phyloP scores from a whole-genome alignment of 2,888 invertebrate genomes.

The Polymixis flavicincta region DNA sequence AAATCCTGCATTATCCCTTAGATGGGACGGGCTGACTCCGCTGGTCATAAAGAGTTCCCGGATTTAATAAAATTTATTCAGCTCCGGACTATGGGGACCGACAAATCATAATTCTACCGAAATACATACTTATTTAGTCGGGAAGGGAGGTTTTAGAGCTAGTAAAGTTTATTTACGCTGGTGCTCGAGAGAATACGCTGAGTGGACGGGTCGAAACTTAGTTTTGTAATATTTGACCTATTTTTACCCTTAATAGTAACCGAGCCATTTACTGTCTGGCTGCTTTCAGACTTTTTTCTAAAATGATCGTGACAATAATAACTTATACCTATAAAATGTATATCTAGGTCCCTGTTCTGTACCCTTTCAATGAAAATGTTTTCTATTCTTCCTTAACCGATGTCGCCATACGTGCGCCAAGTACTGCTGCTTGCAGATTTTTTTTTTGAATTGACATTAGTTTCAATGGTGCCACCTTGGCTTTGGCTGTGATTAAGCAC shows the following conservation, averaged over 20 bases:
- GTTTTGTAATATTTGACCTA: conserved; percentile 45
- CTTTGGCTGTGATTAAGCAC: too few relatives aligned
- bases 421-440: too few relatives aligned
- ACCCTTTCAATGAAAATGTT: not conserved
- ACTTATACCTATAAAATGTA: not conserved
- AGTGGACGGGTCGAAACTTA: conserved; percentile 61
- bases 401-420: too few relatives aligned
- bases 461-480: too few relatives aligned
- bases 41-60: conserved; percentile 86
- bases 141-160: conserved; percentile 85
- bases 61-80: conserved; percentile 90
- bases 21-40: conserved; percentile 84
- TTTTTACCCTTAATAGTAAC: conserved; percentile 11
- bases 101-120: conserved; percentile 88
- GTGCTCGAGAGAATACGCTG: conserved; percentile 75
- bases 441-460: too few relatives aligned
- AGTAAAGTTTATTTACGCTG: conserved; percentile 86
- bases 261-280: not conserved
- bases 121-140: conserved; percentile 88
- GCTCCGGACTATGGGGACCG: conserved; percentile 84
- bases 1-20: conserved; percentile 79
- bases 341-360: not conserved
- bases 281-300: not conserved
- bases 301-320: not conserved
- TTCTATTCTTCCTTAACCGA: too few relatives aligned